Conservation (phyloP, 2,888 invertebrate species). For the Drosophila percnosoma region DNA sequence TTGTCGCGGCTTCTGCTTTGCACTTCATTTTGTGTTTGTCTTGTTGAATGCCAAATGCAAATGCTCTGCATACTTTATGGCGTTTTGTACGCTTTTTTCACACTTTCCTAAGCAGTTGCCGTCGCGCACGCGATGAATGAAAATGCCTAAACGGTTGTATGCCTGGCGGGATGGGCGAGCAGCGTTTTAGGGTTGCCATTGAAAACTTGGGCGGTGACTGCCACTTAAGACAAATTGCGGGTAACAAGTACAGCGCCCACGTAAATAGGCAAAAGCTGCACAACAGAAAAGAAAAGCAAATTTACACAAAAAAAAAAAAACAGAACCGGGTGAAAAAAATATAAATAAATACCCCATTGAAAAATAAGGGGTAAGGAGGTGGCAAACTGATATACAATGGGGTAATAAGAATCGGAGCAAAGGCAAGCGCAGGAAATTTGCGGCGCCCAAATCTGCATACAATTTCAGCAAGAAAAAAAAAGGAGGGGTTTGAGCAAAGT, state of each 20-base stretch:
- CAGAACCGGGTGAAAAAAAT: slow-evolving; percentile 34
- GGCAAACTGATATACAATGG: slow-evolving; percentile 49
- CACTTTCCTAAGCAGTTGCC: slow-evolving; percentile 63
- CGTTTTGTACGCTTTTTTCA: slow-evolving; percentile 76
- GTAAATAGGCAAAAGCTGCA: slow-evolving; percentile 63
- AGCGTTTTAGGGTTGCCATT: slow-evolving; percentile 25
- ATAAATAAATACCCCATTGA: slow-evolving; percentile 60
- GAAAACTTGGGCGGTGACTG: slow-evolving; percentile 54
- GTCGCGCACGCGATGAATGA: slow-evolving; percentile 58
- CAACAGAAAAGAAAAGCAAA: slow-evolving; percentile 9
- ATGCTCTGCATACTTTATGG: slow-evolving; percentile 83
- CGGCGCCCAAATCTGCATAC: slow-evolving; percentile 65
- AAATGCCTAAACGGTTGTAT: slow-evolving; percentile 40
- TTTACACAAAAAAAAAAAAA: slow-evolving; percentile 9
- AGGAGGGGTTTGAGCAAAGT: slow-evolving; percentile 45
- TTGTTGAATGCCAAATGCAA: slow-evolving; percentile 83
- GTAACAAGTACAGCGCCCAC: slow-evolving; percentile 73
- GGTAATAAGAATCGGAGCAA: slow-evolving; percentile 43
- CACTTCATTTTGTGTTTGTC: slow-evolving; percentile 80
- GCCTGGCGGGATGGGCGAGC: neutral
- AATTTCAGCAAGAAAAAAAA: slow-evolving; percentile 38
- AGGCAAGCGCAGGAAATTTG: slow-evolving; percentile 60
- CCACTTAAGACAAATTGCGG: slow-evolving; percentile 84
- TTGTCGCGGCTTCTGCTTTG: slow-evolving; percentile 72
- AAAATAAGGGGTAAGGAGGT: slow-evolving; percentile 25